Base-by-base conservation (phyloP, 2,797 vertebrate species). In the Poliocrania exsul region DNA sequence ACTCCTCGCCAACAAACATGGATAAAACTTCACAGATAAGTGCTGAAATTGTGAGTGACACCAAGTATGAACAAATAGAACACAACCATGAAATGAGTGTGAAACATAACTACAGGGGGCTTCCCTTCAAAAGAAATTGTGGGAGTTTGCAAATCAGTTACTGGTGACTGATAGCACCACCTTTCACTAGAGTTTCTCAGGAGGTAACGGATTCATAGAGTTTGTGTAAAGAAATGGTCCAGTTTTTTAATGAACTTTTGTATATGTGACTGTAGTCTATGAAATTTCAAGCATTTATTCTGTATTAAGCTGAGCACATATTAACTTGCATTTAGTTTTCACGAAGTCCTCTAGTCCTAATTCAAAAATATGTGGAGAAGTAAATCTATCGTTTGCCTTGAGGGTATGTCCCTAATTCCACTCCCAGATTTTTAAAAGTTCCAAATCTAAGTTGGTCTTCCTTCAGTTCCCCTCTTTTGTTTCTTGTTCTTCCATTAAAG, bases 401-500 rank as follows among this genome's bases (percentile, higher is more conserved):
- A 47, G 60, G 80, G n/a, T 62, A 79, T 94, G 57, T 89, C 87
- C 79, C 80, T 81, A 91, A 40, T 85, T 93, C 84, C 81, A 83
- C 71, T 92, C 75, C 40, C 50, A 83, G 40, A 42, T 61, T 92
- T 92, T 90, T 67, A 57, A 37, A 80, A 78, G 40, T 67, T 91
- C 93, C 65, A 88, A 83, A 81, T 90, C 57, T 82, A 72, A 77
- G 26, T 87, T 91, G 82, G 37, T 80, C 67, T 93, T 93, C 57
- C 72, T 90, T 81, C 57, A 72, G 47, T 91, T 91, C 18, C 11
- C 4, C 29, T 42, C 81, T 79, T 93, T 88, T 90, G 75, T 91
- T 91, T 91, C 65, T 81, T 65, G 20, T 88, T 92, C 93, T 69
- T 92, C 50, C 47, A 29, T 69, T 95, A 58, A 92, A 96, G 49